A percentile compares a stretch with the other conserved stretches of the same genome.
These are phyloP conservation scores for Macaria liturata DNA, from an alignment of 2,888 invertebrate genomes.

Conservation along the genomic window DNA sequence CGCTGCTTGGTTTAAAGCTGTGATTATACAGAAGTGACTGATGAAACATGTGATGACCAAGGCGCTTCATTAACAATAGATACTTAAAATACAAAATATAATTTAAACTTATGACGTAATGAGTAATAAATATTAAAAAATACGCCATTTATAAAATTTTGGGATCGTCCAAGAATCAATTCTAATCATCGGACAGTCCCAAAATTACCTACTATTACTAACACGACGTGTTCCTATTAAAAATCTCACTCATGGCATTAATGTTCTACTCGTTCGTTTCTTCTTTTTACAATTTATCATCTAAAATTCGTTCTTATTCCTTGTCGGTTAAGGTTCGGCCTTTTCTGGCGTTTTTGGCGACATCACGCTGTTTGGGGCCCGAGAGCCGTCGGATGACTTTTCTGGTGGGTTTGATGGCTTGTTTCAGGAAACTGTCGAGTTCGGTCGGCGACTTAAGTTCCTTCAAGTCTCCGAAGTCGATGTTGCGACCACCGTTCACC, in stretches of 20 bases:
- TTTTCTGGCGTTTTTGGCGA: conserved; percentile 14
- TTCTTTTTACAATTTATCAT: conserved; percentile 26
- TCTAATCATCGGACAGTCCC: conserved; percentile 67
- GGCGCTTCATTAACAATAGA: conserved; percentile 23
- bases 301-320: conserved; percentile 40
- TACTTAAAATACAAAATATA: conserved; percentile 37
- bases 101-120: conserved; percentile 37
- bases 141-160: conserved; percentile 59
- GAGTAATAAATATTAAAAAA: conserved; percentile 34
- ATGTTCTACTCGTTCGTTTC: conserved; percentile 29
- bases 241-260: conserved; percentile 35
- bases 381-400: conserved; percentile 63
- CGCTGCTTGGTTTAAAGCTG: conserved; percentile 15
- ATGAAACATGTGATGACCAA: conserved; percentile 15
- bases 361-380: conserved; percentile 35
- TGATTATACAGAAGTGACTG: conserved; percentile 22
- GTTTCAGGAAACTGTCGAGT: conserved; percentile 66
- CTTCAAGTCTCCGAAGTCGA: conserved; percentile 62
- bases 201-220: conserved; percentile 52
- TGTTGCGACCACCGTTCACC: conserved; percentile 62
- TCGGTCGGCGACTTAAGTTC: conserved; percentile 67
- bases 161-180: conserved; percentile 73
- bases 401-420: conserved; percentile 66
- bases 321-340: conserved; percentile 28
- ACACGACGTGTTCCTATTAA: conserved; percentile 23